phyloP scores from a whole-genome alignment of 2,797 vertebrate species.

The Syndactyla subalaris region DNA sequence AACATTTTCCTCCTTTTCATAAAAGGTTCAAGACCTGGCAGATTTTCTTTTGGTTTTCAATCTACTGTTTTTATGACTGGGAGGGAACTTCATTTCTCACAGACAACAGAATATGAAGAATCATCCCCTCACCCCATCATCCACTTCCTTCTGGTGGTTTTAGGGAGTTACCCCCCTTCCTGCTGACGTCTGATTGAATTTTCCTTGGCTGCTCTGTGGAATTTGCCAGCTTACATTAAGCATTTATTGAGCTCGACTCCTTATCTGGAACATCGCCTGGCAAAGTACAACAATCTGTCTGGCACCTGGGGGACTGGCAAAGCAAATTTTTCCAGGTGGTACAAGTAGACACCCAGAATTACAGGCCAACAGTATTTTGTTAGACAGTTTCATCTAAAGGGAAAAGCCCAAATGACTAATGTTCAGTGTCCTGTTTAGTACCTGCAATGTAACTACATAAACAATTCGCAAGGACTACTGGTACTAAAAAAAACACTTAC shows the following conservation, averaged over 20 bases:
- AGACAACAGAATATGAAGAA: conserved; percentile 14
- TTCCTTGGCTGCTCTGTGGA: conserved; percentile 67
- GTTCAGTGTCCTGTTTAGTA: conserved; percentile 39
- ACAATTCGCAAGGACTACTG: conserved; percentile 61
- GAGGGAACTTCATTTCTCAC: background rate
- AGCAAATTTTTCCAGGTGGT: conserved; percentile 75
- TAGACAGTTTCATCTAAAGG: conserved; percentile 30
- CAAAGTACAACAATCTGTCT: conserved; percentile 74
- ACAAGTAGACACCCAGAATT: conserved; percentile 46
- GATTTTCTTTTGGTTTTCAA: conserved; percentile 38
- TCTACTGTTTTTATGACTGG: background rate
- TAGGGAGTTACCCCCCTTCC: background rate
- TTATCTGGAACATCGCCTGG: conserved; percentile 73
- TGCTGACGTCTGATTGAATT: conserved; percentile 59
- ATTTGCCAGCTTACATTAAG: conserved; percentile 73
- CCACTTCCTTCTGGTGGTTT: background rate
- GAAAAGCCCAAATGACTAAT: conserved; percentile 10
- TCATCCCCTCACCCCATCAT: background rate
- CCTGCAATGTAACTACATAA: conserved; percentile 54
- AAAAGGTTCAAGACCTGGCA: conserved; percentile 63
- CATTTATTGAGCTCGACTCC: conserved; percentile 62
- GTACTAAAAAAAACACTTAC: background rate
- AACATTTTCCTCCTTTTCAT: conserved; percentile 70
- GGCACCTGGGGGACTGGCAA: conserved; percentile 70
- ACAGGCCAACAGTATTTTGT: conserved; percentile 38